Percentiles rank a stretch among this genome's conserved stretches.
Conservation (phyloP, 2,113 vertebrate genomes). For the Arvicanthis niloticus region DNA sequence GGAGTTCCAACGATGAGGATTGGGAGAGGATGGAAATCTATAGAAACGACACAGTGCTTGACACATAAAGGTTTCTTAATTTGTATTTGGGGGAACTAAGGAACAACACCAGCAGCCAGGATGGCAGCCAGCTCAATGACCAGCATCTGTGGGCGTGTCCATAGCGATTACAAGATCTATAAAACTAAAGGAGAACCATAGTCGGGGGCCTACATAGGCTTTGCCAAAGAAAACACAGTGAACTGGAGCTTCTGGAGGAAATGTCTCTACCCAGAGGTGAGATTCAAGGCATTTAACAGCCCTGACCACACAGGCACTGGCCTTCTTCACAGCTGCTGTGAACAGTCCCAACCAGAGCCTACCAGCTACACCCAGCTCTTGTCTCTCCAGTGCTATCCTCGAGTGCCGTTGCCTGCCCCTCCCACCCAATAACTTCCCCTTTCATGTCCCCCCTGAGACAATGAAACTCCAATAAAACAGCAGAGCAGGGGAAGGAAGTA, state of each 20-base stretch:
- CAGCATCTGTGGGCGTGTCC: slow-evolving; percentile 34
- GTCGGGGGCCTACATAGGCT: background rate
- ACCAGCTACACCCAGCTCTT: slow-evolving; percentile 1
- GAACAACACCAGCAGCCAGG: background rate
- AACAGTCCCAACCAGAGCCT: background rate
- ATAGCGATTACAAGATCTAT: slow-evolving; percentile 43
- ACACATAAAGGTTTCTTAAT: background rate
- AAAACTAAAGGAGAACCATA: slow-evolving; percentile 62
- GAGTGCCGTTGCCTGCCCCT: background rate
- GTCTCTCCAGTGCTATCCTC: background rate
- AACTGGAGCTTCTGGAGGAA: slow-evolving; percentile 19
- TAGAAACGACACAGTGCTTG: background rate
- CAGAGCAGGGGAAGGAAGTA: slow-evolving; percentile 48
- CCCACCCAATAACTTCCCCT: slow-evolving; percentile 5
- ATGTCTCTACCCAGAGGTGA: slow-evolving; percentile 22
- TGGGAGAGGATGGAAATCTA: slow-evolving; percentile 11
- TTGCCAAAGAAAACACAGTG: slow-evolving; percentile 53
- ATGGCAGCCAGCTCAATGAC: background rate
- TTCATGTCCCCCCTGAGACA: slow-evolving; percentile 15
- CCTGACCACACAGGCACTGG: slow-evolving; percentile 39
- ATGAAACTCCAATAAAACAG: slow-evolving; percentile 57
- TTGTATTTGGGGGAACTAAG: slow-evolving; percentile 21
- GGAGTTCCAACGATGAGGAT: background rate
- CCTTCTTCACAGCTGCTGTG: background rate
- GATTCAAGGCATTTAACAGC: slow-evolving; percentile 54